Conservation (phyloP, 2,888 invertebrate genomes). For the Thecocarcelia acutangulata region DNA sequence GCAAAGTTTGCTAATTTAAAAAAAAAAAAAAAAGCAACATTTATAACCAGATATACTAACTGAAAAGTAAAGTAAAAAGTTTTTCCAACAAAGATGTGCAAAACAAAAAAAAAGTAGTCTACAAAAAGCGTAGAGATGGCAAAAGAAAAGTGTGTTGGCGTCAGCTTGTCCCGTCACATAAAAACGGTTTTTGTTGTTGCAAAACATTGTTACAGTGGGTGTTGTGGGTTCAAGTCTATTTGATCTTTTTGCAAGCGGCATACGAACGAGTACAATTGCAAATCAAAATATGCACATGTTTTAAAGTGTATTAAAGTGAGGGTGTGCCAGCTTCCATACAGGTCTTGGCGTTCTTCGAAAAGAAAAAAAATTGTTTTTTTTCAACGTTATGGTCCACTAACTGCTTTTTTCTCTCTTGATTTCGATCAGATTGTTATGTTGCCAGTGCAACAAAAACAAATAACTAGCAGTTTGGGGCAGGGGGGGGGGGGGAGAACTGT, state of each 20-base stretch:
- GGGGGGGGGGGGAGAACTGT: constrained; percentile 7
- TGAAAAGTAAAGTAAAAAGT: constrained; percentile 42
- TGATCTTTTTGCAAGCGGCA: constrained; percentile 13
- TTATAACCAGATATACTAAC: constrained; percentile 21
- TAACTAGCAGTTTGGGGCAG: not conserved
- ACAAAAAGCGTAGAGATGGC: not conserved
- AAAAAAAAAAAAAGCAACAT: constrained; percentile 45
- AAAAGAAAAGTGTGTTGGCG: constrained; percentile 53
- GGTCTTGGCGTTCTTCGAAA: not conserved
- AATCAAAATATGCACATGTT: constrained; percentile 2
- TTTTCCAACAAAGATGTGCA: constrained; percentile 34
- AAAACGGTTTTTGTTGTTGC: constrained; percentile 33
- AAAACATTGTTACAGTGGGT: constrained; percentile 40
- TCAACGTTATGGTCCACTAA: constrained; percentile 43
- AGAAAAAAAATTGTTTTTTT: not conserved
- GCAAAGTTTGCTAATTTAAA: constrained; percentile 62
- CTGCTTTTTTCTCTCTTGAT: not conserved
- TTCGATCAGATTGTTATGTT: constrained; percentile 9
- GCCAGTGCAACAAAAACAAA: constrained; percentile 13
- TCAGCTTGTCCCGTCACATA: constrained; percentile 62
- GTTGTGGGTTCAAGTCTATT: constrained; percentile 28
- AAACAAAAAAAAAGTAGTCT: not conserved
- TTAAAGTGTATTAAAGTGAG: not conserved
- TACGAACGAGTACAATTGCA: constrained; percentile 34
- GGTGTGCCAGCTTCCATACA: not conserved